Base-by-base conservation (phyloP, 2,888 invertebrate genomes). In the Allolobophora icterica region DNA sequence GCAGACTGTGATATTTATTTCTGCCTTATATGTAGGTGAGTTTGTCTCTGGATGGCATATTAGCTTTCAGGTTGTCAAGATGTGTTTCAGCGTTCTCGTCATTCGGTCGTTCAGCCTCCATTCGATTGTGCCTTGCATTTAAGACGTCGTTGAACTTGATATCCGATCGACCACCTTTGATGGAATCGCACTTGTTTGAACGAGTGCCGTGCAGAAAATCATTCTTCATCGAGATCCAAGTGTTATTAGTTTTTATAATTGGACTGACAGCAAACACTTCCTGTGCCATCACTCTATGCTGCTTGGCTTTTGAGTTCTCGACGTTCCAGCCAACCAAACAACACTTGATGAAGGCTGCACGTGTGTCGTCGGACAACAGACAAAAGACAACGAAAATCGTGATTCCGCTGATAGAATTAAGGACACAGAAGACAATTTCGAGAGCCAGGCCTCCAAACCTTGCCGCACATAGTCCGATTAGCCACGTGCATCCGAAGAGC, bases 401-500 rank as follows among this genome's bases (percentile, higher is more conserved):
- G 71, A 71, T 71, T 21, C 71, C 71, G 24, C 24, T 71, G 24
- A n/a, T 5, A 71, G 71, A 71, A n/a, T 71, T 71, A 21, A 71
- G n/a, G 84, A 95, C 93, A 89, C 94, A 94, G 93, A 95, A 95
- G 30, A 95, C 84, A 89, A 94, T 94, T 92, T 94, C 94, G 92
- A 95, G 94, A 19, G 93, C 94, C 19, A 94, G 89, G 91, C 94
- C 94, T 33, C 94, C 94, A 84, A 94, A 94, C 71, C 93, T 93
- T 71, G 94, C 93, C 89, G 94, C 95, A 42, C 94, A 93, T 21
- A 94, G 94, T 13, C 94, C 95, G 89, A 94, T 94, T 30, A 94
- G 93, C 95, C 95, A 95, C 35, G 95, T 94, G 92, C 94, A 92
- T 0, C 94, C 94, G 5, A 94, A 93, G 33, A 94, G 71, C 71